These are phyloP conservation scores for Cyprinus carpio DNA, from an alignment of 2,113 vertebrate genomes.

Conservation along the genomic window DNA sequence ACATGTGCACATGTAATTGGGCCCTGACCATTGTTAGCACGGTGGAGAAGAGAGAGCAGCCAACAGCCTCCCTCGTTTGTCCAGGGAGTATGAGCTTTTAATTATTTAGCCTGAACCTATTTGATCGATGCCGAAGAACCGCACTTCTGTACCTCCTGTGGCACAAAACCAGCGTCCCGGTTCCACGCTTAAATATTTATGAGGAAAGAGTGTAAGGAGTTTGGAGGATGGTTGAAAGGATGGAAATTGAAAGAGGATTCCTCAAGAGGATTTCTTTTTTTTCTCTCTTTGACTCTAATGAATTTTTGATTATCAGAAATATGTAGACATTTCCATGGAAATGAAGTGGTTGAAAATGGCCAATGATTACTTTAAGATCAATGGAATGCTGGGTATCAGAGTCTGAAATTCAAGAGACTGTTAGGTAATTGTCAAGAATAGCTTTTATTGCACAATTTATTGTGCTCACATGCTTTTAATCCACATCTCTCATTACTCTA, in stretches of 20 bases:
- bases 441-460: slow-evolving; percentile 15
- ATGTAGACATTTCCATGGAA: slow-evolving; percentile 16
- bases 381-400: neutral
- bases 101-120: slow-evolving; percentile 60
- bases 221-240: slow-evolving; percentile 13
- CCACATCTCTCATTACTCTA: neutral
- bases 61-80: slow-evolving; percentile 42
- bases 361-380: slow-evolving; percentile 16
- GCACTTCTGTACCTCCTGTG: slow-evolving; percentile 52
- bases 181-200: slow-evolving; percentile 60
- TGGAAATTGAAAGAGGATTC: slow-evolving; percentile 38
- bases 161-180: slow-evolving; percentile 51
- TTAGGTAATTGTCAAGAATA: neutral
- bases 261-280: slow-evolving; percentile 25
- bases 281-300: slow-evolving; percentile 36
- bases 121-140: slow-evolving; percentile 59
- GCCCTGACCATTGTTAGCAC: slow-evolving; percentile 46
- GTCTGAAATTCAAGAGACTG: neutral
- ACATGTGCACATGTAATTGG: slow-evolving; percentile 44
- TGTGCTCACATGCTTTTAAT: slow-evolving; percentile 10
- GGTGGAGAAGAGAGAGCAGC: slow-evolving; percentile 30
- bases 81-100: slow-evolving; percentile 53
- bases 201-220: slow-evolving; percentile 42
- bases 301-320: slow-evolving; percentile 44
- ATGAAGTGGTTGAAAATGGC: slow-evolving; percentile 15